Evolutionary conservation across 2,113 vertebrate species (phyloP).

Genomic region (Chlorodrepanis virens): DNA sequence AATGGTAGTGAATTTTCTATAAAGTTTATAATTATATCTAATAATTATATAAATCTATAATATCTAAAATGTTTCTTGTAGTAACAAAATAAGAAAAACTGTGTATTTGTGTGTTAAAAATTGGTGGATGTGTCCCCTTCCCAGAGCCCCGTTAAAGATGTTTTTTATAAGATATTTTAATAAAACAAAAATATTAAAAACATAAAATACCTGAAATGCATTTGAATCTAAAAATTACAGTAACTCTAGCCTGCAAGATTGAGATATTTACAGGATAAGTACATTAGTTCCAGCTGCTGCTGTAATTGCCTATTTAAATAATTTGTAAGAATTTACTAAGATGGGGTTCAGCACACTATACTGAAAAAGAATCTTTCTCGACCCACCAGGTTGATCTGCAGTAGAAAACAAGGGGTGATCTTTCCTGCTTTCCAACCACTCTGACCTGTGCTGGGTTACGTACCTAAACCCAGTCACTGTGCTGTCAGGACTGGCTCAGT

Average conservation of each 20-base stretch:
- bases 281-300: neutral
- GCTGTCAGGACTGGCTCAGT: neutral
- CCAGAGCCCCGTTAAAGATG: neutral
- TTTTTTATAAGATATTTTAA: neutral
- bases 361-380: neutral
- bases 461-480: neutral
- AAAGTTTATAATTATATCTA: neutral
- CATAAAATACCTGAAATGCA: neutral
- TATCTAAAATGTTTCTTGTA: neutral
- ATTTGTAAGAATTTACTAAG: neutral
- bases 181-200: neutral
- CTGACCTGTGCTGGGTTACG: neutral
- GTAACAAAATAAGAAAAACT: neutral
- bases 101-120: neutral
- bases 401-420: neutral
- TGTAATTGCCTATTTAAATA: neutral
- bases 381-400: neutral
- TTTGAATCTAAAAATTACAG: neutral
- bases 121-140: neutral
- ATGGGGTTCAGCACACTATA: neutral
- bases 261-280: neutral
- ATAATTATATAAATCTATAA: no score
- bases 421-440: neutral
- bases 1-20: neutral
- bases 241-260: neutral